Percentiles rank a stretch among this genome's conserved stretches.
phyloP scores from a whole-genome alignment of 37 sponge, comb jelly and placozoan genomes.

The Chondrilla cf. caribensis region DNA sequence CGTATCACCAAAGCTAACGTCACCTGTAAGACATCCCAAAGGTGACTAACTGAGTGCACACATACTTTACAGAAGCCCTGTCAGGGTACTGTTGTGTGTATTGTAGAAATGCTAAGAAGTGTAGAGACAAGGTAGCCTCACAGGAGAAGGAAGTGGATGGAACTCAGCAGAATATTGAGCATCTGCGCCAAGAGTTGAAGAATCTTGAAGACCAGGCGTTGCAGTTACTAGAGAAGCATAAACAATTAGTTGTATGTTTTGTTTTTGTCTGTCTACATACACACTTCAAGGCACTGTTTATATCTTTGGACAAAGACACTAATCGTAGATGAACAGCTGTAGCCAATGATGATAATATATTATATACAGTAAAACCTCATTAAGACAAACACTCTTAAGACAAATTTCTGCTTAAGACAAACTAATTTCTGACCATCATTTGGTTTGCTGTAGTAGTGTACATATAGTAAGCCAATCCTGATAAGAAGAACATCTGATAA shows the following conservation, averaged over 20 bases:
- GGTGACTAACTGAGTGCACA: conserved; percentile 27
- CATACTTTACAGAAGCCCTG: background rate
- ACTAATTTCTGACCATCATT: too few species aligned
- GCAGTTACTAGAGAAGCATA: conserved; percentile 32
- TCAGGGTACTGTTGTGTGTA: background rate
- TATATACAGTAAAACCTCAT: too few species aligned
- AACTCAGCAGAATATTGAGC: conserved; percentile 32
- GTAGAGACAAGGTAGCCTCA: conserved; percentile 58
- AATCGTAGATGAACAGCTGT: too few species aligned
- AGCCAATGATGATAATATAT: too few species aligned
- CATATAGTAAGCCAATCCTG: too few species aligned
- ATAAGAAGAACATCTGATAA: too few species aligned
- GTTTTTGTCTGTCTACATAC: background rate
- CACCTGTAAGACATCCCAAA: conserved; percentile 70
- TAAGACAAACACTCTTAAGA: too few species aligned
- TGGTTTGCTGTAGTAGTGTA: too few species aligned
- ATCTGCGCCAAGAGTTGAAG: conserved; percentile 21
- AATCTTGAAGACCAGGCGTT: conserved; percentile 76
- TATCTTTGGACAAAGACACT: too few species aligned
- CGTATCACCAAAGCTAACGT: conserved; percentile 89
- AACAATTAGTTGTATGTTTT: conserved; percentile 43
- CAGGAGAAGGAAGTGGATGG: conserved; percentile 57
- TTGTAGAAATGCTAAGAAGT: conserved; percentile 64
- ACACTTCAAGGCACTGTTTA: background rate
- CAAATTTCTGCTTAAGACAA: too few species aligned